Base-by-base conservation (phyloP, 1,140 invertebrate species). In the Zeugodacus cucurbitae region DNA sequence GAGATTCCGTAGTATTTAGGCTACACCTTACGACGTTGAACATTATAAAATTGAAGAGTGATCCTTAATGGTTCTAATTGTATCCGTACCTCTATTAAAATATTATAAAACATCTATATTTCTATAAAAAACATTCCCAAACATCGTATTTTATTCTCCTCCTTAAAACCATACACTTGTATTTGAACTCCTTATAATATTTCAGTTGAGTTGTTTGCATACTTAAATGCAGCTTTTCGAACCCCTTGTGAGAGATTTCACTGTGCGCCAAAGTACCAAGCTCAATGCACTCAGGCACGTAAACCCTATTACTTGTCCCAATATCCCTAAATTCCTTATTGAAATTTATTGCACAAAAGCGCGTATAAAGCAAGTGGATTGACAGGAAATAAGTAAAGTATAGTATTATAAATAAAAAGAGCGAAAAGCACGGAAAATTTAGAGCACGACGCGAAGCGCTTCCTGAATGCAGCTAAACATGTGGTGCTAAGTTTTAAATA, bases 301-400 rank as follows among this genome's bases (percentile, higher is more conserved):
- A 74, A 74, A 37, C 67, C 67, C 67, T 37, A 74, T 41, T 74
- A 74, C 20, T 41, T 74, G 67, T 74, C 17, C 34, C 32, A 74
- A 74, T 74, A 74, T 74, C 34, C 34, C 34, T 74, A 74, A 74
- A 74, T 74, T 74, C 37, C 32, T 74, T 74, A 74, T 74, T 74
- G 67, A 74, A 74, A 74, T 74, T 74, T 74, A 74, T 74, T 74
- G 67, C 67, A 20, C 67, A 74, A 74, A 67, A 37, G 10, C 67
- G 32, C 67, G 34, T 74, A 74, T 41, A n/a, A 74, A 74, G 67
- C 22, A 41, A 74, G 67, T 74, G 34, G 67, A 74, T 74, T 74
- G 67, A 74, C 67, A 74, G 34, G 20, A 37, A 74, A 37, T 62
- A 32, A 67, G 26, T 32, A 67, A 67, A 67, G 29, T 67, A 34